These are phyloP conservation scores for Geotrypetes seraphini DNA, from an alignment of 2,797 vertebrate species.

Conservation along the genomic window DNA sequence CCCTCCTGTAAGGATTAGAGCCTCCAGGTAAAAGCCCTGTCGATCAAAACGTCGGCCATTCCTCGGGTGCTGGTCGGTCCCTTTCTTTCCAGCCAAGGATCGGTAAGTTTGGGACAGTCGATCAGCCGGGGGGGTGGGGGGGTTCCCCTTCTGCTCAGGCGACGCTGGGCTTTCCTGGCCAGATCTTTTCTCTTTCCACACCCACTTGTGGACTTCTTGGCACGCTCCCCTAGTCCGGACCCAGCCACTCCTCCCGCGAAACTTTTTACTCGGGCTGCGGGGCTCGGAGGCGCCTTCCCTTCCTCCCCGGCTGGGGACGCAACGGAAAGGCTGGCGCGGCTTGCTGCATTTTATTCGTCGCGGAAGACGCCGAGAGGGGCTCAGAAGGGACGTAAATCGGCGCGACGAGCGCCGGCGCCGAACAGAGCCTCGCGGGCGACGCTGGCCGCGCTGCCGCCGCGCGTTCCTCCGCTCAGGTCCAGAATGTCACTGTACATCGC, in stretches of 20 bases:
- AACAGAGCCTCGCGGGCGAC: conserved; percentile 22
- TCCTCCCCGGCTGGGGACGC: conserved; percentile 12
- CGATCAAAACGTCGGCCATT: too few species aligned
- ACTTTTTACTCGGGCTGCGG: conserved; percentile 22
- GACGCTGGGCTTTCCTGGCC: neutral
- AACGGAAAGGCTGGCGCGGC: too few species aligned
- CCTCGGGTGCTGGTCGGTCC: too few species aligned
- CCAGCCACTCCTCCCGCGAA: conserved; percentile 7
- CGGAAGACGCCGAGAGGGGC: conserved; percentile 27
- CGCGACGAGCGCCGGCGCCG: conserved; percentile 40
- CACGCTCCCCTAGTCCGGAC: conserved; percentile 31
- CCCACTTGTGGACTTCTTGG: too few species aligned
- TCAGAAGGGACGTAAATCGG: conserved; percentile 39
- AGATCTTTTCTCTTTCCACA: conserved; percentile 16
- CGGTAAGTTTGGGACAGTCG: too few species aligned
- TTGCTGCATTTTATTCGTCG: conserved; percentile 23
- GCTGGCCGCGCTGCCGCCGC: conserved; percentile 21
- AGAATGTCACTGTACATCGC: conserved; percentile 38
- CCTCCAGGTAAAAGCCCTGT: too few species aligned
- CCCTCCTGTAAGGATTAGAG: too few species aligned
- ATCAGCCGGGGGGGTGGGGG: neutral
- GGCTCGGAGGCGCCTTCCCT: conserved; percentile 12
- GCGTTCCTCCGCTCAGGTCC: conserved; percentile 42
- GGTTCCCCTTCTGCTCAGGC: conserved; percentile 1
- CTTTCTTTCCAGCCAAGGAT: too few species aligned